These are phyloP conservation scores for Prionace glauca DNA, from an alignment of 2,797 vertebrate genomes.

Conservation along the genomic window DNA sequence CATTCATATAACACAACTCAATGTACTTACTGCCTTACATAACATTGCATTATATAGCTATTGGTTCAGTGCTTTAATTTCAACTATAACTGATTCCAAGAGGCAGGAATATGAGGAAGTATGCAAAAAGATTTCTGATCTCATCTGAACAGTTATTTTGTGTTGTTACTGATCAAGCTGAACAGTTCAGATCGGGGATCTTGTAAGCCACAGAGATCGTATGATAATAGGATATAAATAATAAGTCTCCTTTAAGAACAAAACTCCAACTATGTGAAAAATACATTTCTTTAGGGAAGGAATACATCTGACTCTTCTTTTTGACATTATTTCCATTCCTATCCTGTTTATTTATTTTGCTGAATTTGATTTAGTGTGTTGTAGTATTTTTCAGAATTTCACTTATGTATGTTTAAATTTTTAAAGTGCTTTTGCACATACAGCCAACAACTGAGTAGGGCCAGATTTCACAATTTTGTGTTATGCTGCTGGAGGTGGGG, in stretches of 20 bases:
- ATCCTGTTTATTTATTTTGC: not conserved
- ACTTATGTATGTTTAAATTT: not conserved
- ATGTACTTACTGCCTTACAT: not conserved
- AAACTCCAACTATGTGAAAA: too few relatives aligned
- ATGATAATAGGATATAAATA: not conserved
- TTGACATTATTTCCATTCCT: not conserved
- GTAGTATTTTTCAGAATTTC: not conserved
- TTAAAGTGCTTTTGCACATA: not conserved
- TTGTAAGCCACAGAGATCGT: not conserved
- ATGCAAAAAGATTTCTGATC: not conserved
- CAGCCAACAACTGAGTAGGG: not conserved
- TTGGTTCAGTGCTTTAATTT: conserved; percentile 5
- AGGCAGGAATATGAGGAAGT: not conserved
- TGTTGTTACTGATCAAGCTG: not conserved
- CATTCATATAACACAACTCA: not conserved
- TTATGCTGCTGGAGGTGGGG: not conserved
- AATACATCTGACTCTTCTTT: too few relatives aligned
- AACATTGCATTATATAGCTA: not conserved
- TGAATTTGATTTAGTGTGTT: not conserved
- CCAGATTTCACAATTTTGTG: not conserved
- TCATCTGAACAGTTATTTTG: not conserved
- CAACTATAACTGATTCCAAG: not conserved
- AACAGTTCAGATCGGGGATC: not conserved
- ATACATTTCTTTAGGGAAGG: too few relatives aligned
- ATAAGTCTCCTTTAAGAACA: too few relatives aligned